Evolutionary conservation across 2,888 invertebrate species (phyloP), one percentile per base, ranked within the genome.

Genomic region (Melitaea athalia): DNA sequence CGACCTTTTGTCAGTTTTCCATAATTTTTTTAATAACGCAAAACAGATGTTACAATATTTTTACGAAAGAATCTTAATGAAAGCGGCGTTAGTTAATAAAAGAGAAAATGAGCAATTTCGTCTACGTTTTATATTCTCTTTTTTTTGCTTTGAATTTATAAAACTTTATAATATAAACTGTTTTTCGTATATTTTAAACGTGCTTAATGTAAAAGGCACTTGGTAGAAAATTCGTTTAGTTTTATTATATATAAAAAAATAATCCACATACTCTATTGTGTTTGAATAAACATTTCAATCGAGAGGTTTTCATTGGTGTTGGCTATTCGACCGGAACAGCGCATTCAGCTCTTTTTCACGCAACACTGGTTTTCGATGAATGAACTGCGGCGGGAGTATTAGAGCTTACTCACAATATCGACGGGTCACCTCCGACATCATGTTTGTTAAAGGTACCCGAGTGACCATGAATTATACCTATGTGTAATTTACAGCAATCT

Each of bases 331-430:
- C 83, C 88, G 85, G 76, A 78, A 74, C 79, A 81, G 82, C 77
- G 84, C 87, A 89, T 87, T 88, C 89, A 85, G 83, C 86, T 87
- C 87, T 87, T 89, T 89, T 86, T 85, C 81, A 84, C 86, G 85
- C 81, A 78, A 79, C 85, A 78, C 82, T 86, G 88, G 74, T 71
- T 81, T 71, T 76, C 81, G 81, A 85, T 87, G 89, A 91, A 89
- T 89, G 87, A 81, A 82, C 85, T 84, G 86, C 81, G 75, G 75
- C 81, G 75, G 75, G 79, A 79, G 81, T 86, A 86, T 86, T 82
- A 83, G 80, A 82, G 80, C 78, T 82, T 82, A 82, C 76, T 77
- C 67, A 62, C 71, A 64, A 63, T 59, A 53, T 67, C 47, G 38
- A n/a, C 43, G 64, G 68, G 64, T 68, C 68, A 68, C 67, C 63